Percentiles rank a stretch among this genome's conserved stretches.
Evolutionary conservation across 2,888 invertebrate species (phyloP).

Genomic region (Pherbina coryleti): DNA sequence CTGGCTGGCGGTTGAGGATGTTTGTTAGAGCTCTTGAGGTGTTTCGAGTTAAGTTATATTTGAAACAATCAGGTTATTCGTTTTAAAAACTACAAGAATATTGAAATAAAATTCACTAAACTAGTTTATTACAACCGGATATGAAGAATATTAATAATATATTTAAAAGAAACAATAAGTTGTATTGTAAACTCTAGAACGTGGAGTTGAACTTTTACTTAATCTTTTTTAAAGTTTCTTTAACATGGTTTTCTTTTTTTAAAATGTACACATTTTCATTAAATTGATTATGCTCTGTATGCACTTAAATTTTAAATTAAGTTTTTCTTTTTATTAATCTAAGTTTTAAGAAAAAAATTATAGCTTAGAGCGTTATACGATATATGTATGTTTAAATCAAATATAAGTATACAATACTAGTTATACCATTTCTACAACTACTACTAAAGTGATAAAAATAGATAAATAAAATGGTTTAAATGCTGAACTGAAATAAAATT

Average conservation of each 20-base stretch:
- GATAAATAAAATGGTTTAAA: too few relatives aligned
- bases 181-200: too few relatives aligned
- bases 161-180: not conserved
- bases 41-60: too few relatives aligned
- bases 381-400: too few relatives aligned
- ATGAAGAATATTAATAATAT: not conserved
- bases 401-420: too few relatives aligned
- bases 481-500: not conserved
- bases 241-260: not conserved
- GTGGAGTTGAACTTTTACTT: too few relatives aligned
- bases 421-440: too few relatives aligned
- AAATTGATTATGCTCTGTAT: not conserved
- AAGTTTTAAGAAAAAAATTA: not conserved
- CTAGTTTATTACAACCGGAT: slow-evolving; percentile 9
- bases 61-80: not conserved
- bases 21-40: too few relatives aligned
- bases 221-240: not conserved
- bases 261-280: not conserved
- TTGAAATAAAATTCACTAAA: slow-evolving; percentile 1
- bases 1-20: too few relatives aligned
- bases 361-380: not conserved
- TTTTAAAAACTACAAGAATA: not conserved
- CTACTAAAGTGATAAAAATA: too few relatives aligned
- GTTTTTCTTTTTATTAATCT: too few relatives aligned
- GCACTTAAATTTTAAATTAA: too few relatives aligned